Evolutionary conservation across 1,140 invertebrate species (phyloP).

Genomic region (Drosophila carrolli): DNA sequence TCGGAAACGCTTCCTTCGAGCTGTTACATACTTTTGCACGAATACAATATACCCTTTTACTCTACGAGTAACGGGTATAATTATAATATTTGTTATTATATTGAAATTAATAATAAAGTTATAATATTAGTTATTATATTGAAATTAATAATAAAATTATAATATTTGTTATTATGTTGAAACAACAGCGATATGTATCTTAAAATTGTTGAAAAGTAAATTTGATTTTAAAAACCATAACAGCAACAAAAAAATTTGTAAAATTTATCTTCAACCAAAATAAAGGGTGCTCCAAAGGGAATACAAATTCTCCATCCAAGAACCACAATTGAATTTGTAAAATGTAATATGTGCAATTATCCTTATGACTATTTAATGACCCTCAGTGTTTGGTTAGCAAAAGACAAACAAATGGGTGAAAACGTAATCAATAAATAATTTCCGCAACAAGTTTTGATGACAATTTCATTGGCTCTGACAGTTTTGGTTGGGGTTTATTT

Average conservation of each 20-base stretch:
- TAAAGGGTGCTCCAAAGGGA: background rate
- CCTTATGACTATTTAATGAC: slow-evolving; percentile 69
- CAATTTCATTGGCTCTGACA: slow-evolving; percentile 52
- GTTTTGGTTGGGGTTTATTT: slow-evolving; percentile 3
- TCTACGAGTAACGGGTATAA: too few relatives aligned
- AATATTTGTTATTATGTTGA: too few relatives aligned
- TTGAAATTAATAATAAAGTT: too few relatives aligned
- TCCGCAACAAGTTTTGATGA: slow-evolving; percentile 66
- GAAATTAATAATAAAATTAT: too few relatives aligned
- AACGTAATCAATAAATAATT: slow-evolving; percentile 72
- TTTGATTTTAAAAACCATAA: background rate
- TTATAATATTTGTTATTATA: too few relatives aligned
- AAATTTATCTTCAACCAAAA: background rate
- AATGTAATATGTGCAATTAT: slow-evolving; percentile 57
- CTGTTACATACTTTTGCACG: too few relatives aligned
- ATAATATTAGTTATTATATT: too few relatives aligned
- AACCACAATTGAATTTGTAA: slow-evolving; percentile 30
- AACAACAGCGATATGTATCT: too few relatives aligned
- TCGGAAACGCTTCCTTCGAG: too few relatives aligned
- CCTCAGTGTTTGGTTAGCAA: slow-evolving; percentile 26
- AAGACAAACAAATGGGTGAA: slow-evolving; percentile 13
- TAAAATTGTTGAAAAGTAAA: too few relatives aligned
- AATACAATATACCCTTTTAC: too few relatives aligned
- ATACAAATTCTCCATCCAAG: background rate
- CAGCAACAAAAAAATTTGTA: background rate